Conservation (phyloP, 2,797 vertebrate species). For the Cossypha heuglini region DNA sequence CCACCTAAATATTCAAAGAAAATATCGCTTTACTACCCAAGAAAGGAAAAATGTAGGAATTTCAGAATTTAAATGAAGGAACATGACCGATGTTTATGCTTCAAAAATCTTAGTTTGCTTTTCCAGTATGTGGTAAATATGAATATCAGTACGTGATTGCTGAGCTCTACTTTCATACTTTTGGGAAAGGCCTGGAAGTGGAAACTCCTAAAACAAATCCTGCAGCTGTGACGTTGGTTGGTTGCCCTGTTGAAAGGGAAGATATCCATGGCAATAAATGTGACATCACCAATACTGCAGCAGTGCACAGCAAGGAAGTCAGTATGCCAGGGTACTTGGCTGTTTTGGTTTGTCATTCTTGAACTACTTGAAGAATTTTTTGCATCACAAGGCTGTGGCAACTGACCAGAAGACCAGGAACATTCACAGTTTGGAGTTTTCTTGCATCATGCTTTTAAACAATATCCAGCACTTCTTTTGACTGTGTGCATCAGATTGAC, state of each 20-base stretch:
- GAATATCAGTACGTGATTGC: background rate
- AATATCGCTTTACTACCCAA: background rate
- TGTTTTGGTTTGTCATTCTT: background rate
- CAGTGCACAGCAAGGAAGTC: background rate
- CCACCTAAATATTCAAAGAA: background rate
- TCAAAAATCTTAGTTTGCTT: background rate
- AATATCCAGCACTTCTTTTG: background rate
- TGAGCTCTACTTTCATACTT: background rate
- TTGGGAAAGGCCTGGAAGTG: background rate
- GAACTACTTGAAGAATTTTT: background rate
- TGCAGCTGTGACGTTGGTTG: fast-evolving
- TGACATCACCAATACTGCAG: background rate
- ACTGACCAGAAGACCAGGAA: background rate
- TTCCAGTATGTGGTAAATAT: background rate
- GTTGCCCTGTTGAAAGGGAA: background rate
- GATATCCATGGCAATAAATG: background rate
- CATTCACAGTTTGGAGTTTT: background rate
- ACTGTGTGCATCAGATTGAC: background rate
- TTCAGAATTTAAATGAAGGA: background rate
- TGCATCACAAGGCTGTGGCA: background rate
- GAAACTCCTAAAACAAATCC: background rate
- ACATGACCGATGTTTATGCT: background rate
- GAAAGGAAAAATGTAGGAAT: background rate
- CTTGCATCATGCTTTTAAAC: background rate
- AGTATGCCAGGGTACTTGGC: background rate